Base-by-base conservation (phyloP, 2,797 vertebrate species). In the Argya squamiceps region DNA sequence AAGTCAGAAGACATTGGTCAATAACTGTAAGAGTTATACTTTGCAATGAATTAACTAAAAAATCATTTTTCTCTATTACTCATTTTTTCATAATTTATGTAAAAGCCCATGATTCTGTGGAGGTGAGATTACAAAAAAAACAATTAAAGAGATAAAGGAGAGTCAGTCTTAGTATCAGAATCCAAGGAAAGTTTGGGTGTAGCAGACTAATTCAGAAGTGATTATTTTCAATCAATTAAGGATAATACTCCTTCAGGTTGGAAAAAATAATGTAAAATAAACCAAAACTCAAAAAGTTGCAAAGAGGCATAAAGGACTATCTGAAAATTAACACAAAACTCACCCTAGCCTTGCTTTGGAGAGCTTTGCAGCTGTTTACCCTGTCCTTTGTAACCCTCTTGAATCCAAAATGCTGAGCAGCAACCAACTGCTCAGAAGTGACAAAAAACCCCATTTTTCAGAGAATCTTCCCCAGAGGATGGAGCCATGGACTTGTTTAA, bases 51-150 rank as follows among this genome's bases (percentile, higher is more conserved):
- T 79, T 63, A 36, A n/a, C 44, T 0, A 59, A 69, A 86, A 89
- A 37, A 10, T 44, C 27, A 15, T 0, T 3, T 18, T 77, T 68
- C 12, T 75, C 1, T 8, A 2, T 41, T 44, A 1, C 15, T 76
- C 3, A 19, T 65, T 2, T 80, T 43, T 37, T 5, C 5, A 0
- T 32, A n/a, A 16, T 46, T 44, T 36, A 7, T 24, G 4, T 14
- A 47, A 55, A 88, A 75, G 1, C 3, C 4, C 12, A 13, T 32
- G 13, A 26, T 14, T 81, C 2, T 14, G 8, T 37, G 21, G 10
- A 59, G 30, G 7, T 46, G 23, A 1, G 8, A 65, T 34, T 43
- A 29, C 37, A 59, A 32, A 8, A 8, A 69, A 21, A 39, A 50
- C 36, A 85, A 75, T 30, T n/a, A 16, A 55, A 77, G 7, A 74